A percentile compares a stretch with the other conserved stretches of the same genome.
These are phyloP conservation scores for Matsumurasca onukii DNA, from an alignment of 1,140 invertebrate genomes.

Conservation along the genomic window DNA sequence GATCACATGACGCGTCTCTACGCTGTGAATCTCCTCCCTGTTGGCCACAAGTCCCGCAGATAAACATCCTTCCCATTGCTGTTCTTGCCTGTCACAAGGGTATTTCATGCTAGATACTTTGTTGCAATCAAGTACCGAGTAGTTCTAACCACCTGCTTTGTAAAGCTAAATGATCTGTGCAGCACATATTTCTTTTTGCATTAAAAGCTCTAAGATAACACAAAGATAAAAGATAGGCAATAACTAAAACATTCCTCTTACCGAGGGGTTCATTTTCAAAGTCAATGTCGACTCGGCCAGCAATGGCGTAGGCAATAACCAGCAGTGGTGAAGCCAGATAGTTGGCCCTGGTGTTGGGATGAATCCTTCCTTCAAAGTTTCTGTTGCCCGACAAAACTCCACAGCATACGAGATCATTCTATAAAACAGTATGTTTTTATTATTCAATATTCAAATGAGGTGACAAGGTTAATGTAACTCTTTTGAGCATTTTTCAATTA, in stretches of 20 bases:
- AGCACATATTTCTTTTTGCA: no score
- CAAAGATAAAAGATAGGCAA: no score
- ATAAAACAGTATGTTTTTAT: no score
- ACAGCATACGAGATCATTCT: conserved; percentile 90
- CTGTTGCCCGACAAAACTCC: conserved; percentile 95
- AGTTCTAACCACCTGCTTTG: no score
- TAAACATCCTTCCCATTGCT: conserved; percentile 74
- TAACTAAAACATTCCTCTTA: no score
- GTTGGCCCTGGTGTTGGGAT: conserved; percentile 94
- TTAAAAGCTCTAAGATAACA: no score
- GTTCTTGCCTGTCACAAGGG: conserved; percentile 61
- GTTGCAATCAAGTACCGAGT: no score
- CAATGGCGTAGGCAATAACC: conserved; percentile 96
- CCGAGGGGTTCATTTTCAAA: conserved; percentile 89
- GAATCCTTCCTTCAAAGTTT: conserved; percentile 97
- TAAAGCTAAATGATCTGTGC: no score
- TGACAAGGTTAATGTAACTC: no score
- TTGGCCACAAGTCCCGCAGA: conserved; percentile 94
- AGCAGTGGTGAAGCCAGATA: conserved; percentile 94
- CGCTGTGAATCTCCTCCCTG: conserved; percentile 83
- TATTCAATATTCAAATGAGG: no score
- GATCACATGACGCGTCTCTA: conserved; percentile 89
- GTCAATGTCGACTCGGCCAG: conserved; percentile 92
- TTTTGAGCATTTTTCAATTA: no score
- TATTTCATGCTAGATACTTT: no score